Evolutionary conservation across 2,797 vertebrate genomes (phyloP), one percentile per base, ranked within the genome.

Genomic region (Menidia menidia): DNA sequence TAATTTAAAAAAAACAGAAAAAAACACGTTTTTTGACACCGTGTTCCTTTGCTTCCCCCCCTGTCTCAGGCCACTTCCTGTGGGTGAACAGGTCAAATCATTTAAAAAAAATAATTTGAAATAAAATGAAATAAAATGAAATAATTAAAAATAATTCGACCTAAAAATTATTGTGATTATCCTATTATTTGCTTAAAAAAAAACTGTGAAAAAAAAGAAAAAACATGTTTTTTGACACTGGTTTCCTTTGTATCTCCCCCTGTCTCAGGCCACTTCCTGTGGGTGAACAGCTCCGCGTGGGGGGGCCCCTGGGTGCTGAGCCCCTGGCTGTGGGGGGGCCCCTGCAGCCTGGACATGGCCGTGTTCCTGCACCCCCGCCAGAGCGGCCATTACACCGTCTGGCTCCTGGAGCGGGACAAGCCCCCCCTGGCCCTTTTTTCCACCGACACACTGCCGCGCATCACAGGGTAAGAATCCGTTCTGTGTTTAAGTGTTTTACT

Each of bases 301-400:
- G 90, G 89, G 4, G 94, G 94, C 1, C 94, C 94, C 19, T 95
- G 93, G 94, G 93, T 94, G 66, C 83, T 94, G 75, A 95, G 94
- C 68, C 93, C 94, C 0, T 95, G 94, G 94, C 86, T 95, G 64
- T 87, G 89, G 81, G 88, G 88, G 5, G 74, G 83, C 6, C 71
- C 80, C 43, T 95, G 94, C 30, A 90, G 89, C 68, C 80, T 95
- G 73, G 94, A 94, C 80, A 85, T 95, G 92, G 90, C 92, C 0
- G 79, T 95, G 58, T 94, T 94, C 85, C 86, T 95, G 30, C 93
- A 95, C 73, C 94, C 93, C 6, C 87, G 81, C 73, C 93, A 93
- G 77, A 94, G 84, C 3, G 94, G 94, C 0, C 90, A 85, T 12
- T 95, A 95, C 83, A 94, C 92, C 42, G 88, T 94, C 61, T 92